A percentile compares a stretch with the other conserved stretches of the same genome.
These are phyloP conservation scores for Speoplatyrhinus poulsoni DNA, from an alignment of 2,113 vertebrate species.

Conservation along the genomic window DNA sequence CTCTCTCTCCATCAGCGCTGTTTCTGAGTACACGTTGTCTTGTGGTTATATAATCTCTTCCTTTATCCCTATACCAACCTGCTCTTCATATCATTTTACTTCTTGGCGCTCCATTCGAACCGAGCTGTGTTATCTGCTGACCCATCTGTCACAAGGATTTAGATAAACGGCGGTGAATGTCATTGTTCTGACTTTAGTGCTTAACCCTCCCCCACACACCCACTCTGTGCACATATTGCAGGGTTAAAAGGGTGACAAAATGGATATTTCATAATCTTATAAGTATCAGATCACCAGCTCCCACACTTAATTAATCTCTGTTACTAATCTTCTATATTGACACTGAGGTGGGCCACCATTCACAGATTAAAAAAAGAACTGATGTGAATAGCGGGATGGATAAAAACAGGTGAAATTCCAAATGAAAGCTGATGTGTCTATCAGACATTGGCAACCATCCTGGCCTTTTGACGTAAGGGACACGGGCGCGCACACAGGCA, in stretches of 20 bases:
- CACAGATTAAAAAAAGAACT: slow-evolving; percentile 43
- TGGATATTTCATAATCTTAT: slow-evolving; percentile 71
- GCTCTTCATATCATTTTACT: slow-evolving; percentile 30
- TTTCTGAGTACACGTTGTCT: slow-evolving; percentile 45
- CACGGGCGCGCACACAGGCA: background rate
- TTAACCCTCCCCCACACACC: slow-evolving; percentile 37
- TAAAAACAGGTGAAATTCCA: slow-evolving; percentile 12
- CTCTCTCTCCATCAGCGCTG: background rate
- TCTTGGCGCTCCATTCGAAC: slow-evolving; percentile 41
- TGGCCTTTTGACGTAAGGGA: slow-evolving; percentile 17
- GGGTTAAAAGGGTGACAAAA: slow-evolving; percentile 52
- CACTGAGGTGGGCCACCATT: slow-evolving; percentile 29
- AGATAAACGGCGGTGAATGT: slow-evolving; percentile 60
- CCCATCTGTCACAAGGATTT: slow-evolving; percentile 73
- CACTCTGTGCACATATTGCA: slow-evolving; percentile 49
- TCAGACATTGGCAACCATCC: slow-evolving; percentile 4
- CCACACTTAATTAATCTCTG: slow-evolving; percentile 62
- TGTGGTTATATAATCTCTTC: slow-evolving; percentile 55
- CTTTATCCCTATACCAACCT: slow-evolving; percentile 56
- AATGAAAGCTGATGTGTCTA: slow-evolving; percentile 11
- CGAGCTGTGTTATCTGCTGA: slow-evolving; percentile 52
- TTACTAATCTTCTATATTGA: slow-evolving; percentile 57
- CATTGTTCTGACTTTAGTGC: slow-evolving; percentile 73
- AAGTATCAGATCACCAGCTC: slow-evolving; percentile 51
- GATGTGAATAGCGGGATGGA: background rate